Evolutionary conservation across 1,140 invertebrate genomes (phyloP), one percentile per base, ranked within the genome.

Genomic region (Dendrolimus kikuchii): DNA sequence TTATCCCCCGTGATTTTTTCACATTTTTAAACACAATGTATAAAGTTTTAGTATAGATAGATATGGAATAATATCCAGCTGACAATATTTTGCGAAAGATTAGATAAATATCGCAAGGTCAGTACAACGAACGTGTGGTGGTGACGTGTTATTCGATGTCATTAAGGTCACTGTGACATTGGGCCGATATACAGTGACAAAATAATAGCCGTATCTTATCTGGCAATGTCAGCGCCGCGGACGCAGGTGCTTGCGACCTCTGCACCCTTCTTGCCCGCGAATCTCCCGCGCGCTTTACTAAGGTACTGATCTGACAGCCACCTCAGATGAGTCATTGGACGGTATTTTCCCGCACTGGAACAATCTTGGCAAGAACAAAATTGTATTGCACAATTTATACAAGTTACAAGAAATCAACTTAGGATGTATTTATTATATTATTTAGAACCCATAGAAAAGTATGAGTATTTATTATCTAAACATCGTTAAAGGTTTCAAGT

Each of bases 91-190:
- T 86, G 83, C 83, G 71, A 74, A 77, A 75, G 79, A 86, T 86
- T 86, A 86, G 81, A 86, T 82, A 84, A 81, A 74, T 75, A 81
- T 76, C 68, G 69, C 82, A 86, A 86, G 81, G 82, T 86, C 75
- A 74, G 66, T 60, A 62, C 69, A 71, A 68, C 65, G 71, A 74
- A 74, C 68, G 72, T 70, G 71, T 76, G 66, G 71, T 77, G 66
- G 61, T 71, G 71, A 77, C 71, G 77, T 78, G 78, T 81, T 76
- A 84, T 81, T 79, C 73, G 69, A 68, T 77, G 81, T 80, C 82
- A 86, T 81, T 83, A 78, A 84, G 81, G 82, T 86, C 79, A 81
- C 71, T 78, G 74, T 84, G 82, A 84, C 82, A 84, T 86, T 86
- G 82, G 78, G 61, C 62, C 66, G 78, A 82, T 78, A 82, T 23